Percentiles rank a stretch among this genome's conserved stretches.
These are phyloP conservation scores for Microtus pennsylvanicus DNA, from an alignment of 2,113 vertebrate species.

Conservation along the genomic window DNA sequence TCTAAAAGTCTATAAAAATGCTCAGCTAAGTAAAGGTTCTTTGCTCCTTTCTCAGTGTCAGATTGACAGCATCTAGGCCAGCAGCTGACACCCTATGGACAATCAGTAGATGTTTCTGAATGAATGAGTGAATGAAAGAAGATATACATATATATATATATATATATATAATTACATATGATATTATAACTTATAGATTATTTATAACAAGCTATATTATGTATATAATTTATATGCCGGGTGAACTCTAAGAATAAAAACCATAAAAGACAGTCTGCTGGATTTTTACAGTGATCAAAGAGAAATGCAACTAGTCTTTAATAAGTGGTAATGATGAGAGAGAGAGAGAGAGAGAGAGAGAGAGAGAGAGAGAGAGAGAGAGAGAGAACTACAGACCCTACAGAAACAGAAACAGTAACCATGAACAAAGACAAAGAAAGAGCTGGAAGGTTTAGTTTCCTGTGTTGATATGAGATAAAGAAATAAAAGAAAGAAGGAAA, in stretches of 20 bases:
- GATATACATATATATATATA: too few species aligned
- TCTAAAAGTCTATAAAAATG: not conserved
- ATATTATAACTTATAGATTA: not conserved
- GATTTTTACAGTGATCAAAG: not conserved
- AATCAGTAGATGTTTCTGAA: not conserved
- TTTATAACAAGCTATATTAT: not conserved
- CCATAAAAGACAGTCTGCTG: not conserved
- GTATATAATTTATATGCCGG: not conserved
- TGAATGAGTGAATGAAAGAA: not conserved
- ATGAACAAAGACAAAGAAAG: not conserved
- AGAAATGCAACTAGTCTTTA: not conserved
- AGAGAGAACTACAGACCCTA: not conserved
- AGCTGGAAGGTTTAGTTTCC: not conserved
- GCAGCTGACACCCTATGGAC: not conserved
- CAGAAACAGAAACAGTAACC: not conserved
- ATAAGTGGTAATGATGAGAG: not conserved
- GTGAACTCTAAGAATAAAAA: not conserved
- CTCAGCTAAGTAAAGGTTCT: not conserved
- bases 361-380: too few species aligned
- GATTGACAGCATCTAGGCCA: not conserved
- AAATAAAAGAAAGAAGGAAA: not conserved
- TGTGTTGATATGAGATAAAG: not conserved
- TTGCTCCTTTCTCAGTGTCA: not conserved
- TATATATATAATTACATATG: too few species aligned
- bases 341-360: too few species aligned